Evolutionary conservation across 2,888 invertebrate genomes (phyloP), one percentile per base, ranked within the genome.

Genomic region (Lysandra coridon): DNA sequence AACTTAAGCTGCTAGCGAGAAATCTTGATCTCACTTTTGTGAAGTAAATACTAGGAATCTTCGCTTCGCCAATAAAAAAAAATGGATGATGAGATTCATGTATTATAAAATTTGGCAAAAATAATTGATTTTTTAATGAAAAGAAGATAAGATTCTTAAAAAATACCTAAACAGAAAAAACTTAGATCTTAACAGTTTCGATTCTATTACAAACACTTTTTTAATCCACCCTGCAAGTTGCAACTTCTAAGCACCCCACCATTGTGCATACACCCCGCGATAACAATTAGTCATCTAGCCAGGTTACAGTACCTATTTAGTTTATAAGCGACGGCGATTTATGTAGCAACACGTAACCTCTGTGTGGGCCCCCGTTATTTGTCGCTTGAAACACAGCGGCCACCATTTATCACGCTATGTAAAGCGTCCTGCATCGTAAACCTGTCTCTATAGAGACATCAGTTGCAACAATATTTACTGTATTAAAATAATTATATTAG

Each of bases 291-390:
- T 82, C 81, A 80, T 73, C 78, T 69, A 62, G 73, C 73, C 14
- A 30, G 30, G 76, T 76, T 57, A 57, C 76, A 76, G 76, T 76
- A 23, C 23, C 23, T 23, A 75, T 75, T 75, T 75, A 53, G 76
- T 76, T 76, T 76, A 76, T 37, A 76, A 76, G 76, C 76, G 14
- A 30, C 30, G 75, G 78, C 74, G 74, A 82, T 82, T 82, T 82
- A 82, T 82, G 79, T 79, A 79, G 78, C 73, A 80, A 81, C 80
- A 78, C 53, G 80, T 80, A 80, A 80, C 82, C 81, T 80, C 82
- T 80, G 69, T 60, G 78, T 80, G 80, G 80, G 82, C 83, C 81
- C 82, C 78, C 80, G 80, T 81, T 81, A 83, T 83, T 83, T 82
- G 82, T 82, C 73, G 73, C 23, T 76, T 74, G 44, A 73, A 53